Percentiles rank a stretch among this genome's conserved stretches.
These are phyloP conservation scores for Belonocnema kinseyi DNA, from an alignment of 1,140 invertebrate species.

Conservation along the genomic window DNA sequence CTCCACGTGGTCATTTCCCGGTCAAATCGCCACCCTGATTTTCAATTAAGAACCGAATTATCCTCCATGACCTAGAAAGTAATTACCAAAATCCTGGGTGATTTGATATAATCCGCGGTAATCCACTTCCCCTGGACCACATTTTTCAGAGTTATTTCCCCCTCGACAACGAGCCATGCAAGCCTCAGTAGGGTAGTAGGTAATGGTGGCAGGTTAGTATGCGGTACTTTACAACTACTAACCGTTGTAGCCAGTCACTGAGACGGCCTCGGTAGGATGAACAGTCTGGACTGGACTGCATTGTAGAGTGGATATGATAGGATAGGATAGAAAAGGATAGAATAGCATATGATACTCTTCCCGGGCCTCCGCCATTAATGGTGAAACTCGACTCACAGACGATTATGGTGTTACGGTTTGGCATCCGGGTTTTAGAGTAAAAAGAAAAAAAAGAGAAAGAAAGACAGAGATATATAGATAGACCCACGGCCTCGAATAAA, in stretches of 20 bases:
- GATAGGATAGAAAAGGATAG: no score
- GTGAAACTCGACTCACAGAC: slow-evolving; percentile 49
- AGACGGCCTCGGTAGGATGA: slow-evolving; percentile 47
- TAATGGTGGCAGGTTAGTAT: slow-evolving; percentile 48
- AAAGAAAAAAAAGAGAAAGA: slow-evolving; percentile 40
- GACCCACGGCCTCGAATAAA: not conserved
- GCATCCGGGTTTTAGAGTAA: slow-evolving; percentile 51
- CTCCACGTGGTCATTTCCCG: no score
- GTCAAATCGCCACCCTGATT: no score
- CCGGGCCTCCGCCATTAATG: slow-evolving; percentile 49
- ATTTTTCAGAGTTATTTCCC: no score
- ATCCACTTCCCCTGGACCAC: no score
- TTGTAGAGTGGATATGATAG: slow-evolving; percentile 10
- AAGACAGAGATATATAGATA: slow-evolving; percentile 35
- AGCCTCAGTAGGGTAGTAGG: slow-evolving; percentile 47
- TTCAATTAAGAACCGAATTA: no score
- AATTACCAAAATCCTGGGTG: no score
- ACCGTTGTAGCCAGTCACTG: slow-evolving; percentile 50
- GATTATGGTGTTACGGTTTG: slow-evolving; percentile 51
- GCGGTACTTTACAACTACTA: slow-evolving; percentile 51
- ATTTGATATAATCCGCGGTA: no score
- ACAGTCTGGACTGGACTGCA: slow-evolving; percentile 48
- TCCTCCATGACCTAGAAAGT: no score
- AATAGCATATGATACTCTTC: slow-evolving; percentile 39
- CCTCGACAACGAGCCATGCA: slow-evolving; percentile 35